A percentile compares a stretch with the other conserved stretches of the same genome.
Conservation (phyloP, 2,888 invertebrate genomes). For the Oxyscelio sp. region DNA sequence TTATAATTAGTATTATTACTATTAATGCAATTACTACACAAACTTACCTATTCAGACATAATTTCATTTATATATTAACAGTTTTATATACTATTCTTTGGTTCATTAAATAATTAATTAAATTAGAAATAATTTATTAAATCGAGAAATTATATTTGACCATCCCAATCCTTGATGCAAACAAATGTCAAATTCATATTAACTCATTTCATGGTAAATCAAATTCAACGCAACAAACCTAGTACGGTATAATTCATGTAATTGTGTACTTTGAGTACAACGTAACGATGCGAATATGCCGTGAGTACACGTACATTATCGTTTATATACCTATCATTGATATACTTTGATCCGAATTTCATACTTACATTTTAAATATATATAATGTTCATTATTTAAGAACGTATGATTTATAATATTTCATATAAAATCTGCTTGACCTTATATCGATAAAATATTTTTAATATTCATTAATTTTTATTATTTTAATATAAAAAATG, state of each 20-base stretch:
- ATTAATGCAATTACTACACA: too few relatives aligned
- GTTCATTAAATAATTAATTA: neutral
- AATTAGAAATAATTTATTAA: neutral
- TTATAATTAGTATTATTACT: too few relatives aligned
- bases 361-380: neutral
- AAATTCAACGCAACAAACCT: constrained; percentile 10
- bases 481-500: too few relatives aligned
- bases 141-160: neutral
- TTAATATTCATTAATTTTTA: too few relatives aligned
- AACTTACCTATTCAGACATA: too few relatives aligned
- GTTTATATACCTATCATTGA: constrained; percentile 4
- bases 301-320: neutral
- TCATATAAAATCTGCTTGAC: too few relatives aligned
- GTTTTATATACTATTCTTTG: too few relatives aligned
- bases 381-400: constrained; percentile 2
- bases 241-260: constrained; percentile 3
- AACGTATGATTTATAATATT: too few relatives aligned
- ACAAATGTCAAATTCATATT: neutral
- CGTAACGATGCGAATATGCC: neutral
- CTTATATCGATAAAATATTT: too few relatives aligned
- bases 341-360: constrained; percentile 6
- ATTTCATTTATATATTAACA: too few relatives aligned
- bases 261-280: constrained; percentile 9
- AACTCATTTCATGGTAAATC: constrained; percentile 23
- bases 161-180: neutral